These are phyloP conservation scores for Drosophila helvetica DNA, from an alignment of 2,888 invertebrate species.

Conservation along the genomic window DNA sequence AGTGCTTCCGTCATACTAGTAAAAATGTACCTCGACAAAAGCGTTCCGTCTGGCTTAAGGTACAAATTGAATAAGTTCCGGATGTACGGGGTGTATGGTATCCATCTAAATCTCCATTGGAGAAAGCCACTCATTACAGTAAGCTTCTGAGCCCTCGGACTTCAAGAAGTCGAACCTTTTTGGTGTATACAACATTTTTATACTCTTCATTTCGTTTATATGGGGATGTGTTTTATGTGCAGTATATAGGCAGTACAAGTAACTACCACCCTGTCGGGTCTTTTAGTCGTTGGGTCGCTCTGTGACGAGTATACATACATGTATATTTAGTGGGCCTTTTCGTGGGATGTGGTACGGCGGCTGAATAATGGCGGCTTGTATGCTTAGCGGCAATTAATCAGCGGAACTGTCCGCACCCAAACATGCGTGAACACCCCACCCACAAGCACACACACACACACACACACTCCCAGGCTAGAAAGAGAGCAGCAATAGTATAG, in stretches of 20 bases:
- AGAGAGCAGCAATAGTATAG: slow-evolving; percentile 11
- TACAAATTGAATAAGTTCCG: neutral
- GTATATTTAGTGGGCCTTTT: slow-evolving; percentile 33
- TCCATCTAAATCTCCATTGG: neutral
- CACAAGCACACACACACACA: slow-evolving; percentile 13
- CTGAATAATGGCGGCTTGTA: slow-evolving; percentile 68
- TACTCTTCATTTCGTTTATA: neutral
- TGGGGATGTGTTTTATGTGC: neutral
- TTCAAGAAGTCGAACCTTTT: neutral
- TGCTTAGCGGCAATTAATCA: slow-evolving; percentile 76
- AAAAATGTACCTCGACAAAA: no score
- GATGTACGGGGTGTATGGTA: neutral
- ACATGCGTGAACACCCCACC: slow-evolving; percentile 71
- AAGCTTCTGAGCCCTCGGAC: neutral
- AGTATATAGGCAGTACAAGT: neutral
- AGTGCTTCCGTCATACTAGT: no score
- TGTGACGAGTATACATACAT: neutral
- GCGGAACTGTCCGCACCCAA: slow-evolving; percentile 78
- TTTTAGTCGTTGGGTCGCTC: neutral
- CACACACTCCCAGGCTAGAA: slow-evolving; percentile 14
- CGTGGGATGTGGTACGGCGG: slow-evolving; percentile 34
- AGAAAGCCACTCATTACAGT: neutral
- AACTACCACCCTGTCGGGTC: neutral
- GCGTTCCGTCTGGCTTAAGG: neutral
- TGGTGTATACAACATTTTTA: neutral